Evolutionary conservation across 1,140 invertebrate species (phyloP).

Genomic region (Phortica variegata): DNA sequence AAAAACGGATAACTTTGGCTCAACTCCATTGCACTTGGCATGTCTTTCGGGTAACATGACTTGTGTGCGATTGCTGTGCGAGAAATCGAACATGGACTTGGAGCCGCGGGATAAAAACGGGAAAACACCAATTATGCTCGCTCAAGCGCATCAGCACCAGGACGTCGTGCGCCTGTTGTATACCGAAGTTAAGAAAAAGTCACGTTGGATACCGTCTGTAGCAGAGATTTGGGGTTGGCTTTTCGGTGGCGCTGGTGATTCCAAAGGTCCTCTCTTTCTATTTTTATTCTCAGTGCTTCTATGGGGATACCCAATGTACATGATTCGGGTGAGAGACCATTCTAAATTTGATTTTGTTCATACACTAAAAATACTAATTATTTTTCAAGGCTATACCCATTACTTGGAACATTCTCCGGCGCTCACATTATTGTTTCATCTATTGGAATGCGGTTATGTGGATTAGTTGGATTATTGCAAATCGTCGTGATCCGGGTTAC

Average conservation of each 20-base stretch:
- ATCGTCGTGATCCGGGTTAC: constrained; percentile 84
- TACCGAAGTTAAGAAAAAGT: constrained; percentile 75
- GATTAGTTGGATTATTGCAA: constrained; percentile 87
- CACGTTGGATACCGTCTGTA: constrained; percentile 80
- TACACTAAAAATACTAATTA: neutral
- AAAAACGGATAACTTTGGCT: constrained; percentile 89
- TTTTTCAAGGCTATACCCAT: constrained; percentile 75
- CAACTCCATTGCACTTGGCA: constrained; percentile 89
- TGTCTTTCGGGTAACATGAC: constrained; percentile 83
- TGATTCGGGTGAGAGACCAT: constrained; percentile 68
- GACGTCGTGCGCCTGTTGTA: constrained; percentile 80
- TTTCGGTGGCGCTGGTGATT: constrained; percentile 86
- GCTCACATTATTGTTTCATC: constrained; percentile 86
- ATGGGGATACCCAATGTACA: constrained; percentile 93
- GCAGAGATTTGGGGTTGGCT: constrained; percentile 86
- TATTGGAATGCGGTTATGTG: constrained; percentile 90
- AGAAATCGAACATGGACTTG: constrained; percentile 76
- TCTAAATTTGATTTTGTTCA: constrained; percentile 2
- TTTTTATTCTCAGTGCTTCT: constrained; percentile 82
- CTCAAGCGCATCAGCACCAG: constrained; percentile 80
- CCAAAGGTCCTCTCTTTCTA: constrained; percentile 82
- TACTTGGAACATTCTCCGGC: constrained; percentile 84
- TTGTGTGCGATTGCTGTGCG: constrained; percentile 79
- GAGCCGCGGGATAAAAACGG: constrained; percentile 87
- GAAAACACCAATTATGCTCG: constrained; percentile 85